phyloP scores from a whole-genome alignment of 2,888 invertebrate species.

The Pedicia rivosa region DNA sequence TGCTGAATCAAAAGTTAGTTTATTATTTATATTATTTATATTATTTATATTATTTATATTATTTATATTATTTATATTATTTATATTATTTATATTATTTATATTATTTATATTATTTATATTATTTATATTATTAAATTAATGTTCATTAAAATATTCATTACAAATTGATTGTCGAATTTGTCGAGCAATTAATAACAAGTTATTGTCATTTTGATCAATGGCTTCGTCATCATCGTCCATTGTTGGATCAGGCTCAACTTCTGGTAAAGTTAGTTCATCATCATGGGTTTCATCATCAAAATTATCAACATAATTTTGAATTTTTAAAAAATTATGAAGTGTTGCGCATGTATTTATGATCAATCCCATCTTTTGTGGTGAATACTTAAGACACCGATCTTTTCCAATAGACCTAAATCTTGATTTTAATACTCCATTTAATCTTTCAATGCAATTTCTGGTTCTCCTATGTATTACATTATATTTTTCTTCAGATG shows the following conservation, averaged over 20 bases:
- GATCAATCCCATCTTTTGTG: background rate
- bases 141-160: no score
- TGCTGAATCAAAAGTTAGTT: no score
- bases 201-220: no score
- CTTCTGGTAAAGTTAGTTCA: background rate
- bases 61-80: no score
- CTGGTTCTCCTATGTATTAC: background rate
- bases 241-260: background rate
- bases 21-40: no score
- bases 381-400: background rate
- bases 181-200: background rate
- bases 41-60: no score
- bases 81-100: no score
- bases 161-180: background rate
- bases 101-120: no score
- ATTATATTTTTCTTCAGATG: background rate
- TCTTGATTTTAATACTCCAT: background rate
- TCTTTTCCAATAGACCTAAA: background rate
- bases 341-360: background rate
- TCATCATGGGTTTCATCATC: background rate
- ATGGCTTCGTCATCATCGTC: background rate
- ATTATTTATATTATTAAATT: no score
- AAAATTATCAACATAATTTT: background rate
- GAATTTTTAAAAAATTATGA: background rate
- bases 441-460: constrained; percentile 1